Conservation (phyloP, 2,113 vertebrate genomes). For the Pomatorhinus ruficollis region DNA sequence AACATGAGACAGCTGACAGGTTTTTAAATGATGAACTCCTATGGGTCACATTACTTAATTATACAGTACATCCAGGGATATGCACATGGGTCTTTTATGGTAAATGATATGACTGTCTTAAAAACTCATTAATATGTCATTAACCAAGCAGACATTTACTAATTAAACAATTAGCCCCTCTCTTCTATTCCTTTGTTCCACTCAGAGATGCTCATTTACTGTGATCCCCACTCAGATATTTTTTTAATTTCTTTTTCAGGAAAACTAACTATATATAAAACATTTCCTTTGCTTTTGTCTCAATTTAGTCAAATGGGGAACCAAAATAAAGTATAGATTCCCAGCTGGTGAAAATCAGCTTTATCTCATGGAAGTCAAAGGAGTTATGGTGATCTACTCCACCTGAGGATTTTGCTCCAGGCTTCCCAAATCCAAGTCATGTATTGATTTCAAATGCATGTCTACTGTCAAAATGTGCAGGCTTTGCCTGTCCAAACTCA, state of each 20-base stretch:
- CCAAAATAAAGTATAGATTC: conserved; percentile 33
- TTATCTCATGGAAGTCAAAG: conserved; percentile 29
- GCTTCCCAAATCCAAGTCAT: conserved; percentile 33
- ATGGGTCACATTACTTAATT: conserved; percentile 85
- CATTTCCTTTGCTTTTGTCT: conserved; percentile 36
- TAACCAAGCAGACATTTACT: conserved; percentile 88
- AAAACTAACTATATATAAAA: conserved; percentile 49
- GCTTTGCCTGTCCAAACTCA: neutral
- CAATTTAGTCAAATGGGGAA: conserved; percentile 36
- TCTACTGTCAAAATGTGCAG: neutral
- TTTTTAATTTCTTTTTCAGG: conserved; percentile 42
- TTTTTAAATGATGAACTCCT: conserved; percentile 81
- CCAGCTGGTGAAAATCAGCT: conserved; percentile 36
- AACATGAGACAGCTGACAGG: conserved; percentile 76
- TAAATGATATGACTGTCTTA: conserved; percentile 86
- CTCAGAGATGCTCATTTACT: conserved; percentile 72
- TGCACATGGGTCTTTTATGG: conserved; percentile 82
- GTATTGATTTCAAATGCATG: conserved; percentile 25
- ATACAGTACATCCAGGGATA: conserved; percentile 83
- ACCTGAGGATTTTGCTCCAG: conserved; percentile 51
- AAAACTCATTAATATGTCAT: conserved; percentile 90
- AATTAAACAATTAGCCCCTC: conserved; percentile 89
- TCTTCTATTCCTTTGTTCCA: conserved; percentile 81
- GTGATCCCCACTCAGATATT: conserved; percentile 57
- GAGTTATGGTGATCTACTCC: conserved; percentile 34